Base-by-base conservation (phyloP, 2,113 vertebrate species). In the Amia ocellicauda region DNA sequence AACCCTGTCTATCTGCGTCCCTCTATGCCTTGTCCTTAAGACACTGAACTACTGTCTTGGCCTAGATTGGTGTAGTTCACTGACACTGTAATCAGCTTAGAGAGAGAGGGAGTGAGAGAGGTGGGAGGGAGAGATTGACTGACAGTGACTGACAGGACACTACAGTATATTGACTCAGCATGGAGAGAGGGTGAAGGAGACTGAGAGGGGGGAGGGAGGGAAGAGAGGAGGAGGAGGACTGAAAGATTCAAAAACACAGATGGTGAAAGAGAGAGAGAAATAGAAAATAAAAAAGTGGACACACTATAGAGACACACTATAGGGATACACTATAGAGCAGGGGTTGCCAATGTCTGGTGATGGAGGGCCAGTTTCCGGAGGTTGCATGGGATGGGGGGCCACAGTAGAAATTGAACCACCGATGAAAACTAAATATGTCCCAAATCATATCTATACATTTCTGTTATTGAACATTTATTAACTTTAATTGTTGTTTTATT, bases 1-100 rank as follows among this genome's bases (percentile, higher is more conserved):
- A 10, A 24, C 36, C 40, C 13, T 58, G 19, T 41, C 29, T 14
- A 31, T 36, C 59, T 50, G 8, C 13, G 26, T 31, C 23, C 27
- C 8, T 19, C 60, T 68, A 40, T 55, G 64, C 55, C 56, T 55
- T 49, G 58, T 53, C 52, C 58, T 50, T 58, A 40, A 22, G 42
- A 22, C 58, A 62, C 16, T 22, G 47, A 42, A 42, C 58, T 58
- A 61, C 57, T 47, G 68, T 28, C 58, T 58, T 16, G 43, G 66
- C 56, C 60, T 60, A 59, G 59, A 52, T 41, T 40, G 51, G 60
- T 22, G 49, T 49, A 59, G 50, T 51, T 60, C 62, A 56, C 66
- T 68, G 66, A 60, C 51, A 22, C 60, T 43, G 47, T 45, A 7
- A 55, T 54, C 66, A 57, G 60, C 53, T 60, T n/a, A 70, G 58